phyloP scores from a whole-genome alignment of 2,113 vertebrate species.

The Erythrocercus mccallii region DNA sequence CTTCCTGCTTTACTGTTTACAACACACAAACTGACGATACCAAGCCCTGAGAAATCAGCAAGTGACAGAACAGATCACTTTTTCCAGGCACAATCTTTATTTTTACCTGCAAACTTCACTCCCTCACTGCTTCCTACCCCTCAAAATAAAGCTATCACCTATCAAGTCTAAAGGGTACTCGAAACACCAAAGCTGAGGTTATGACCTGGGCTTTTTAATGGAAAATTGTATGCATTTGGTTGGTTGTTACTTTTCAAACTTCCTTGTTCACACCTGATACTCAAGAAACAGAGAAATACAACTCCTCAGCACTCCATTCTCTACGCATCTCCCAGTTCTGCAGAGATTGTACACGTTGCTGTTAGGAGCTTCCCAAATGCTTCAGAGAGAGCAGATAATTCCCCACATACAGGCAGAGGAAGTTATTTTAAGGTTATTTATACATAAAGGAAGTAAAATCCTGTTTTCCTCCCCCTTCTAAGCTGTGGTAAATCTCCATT shows the following conservation, averaged over 20 bases:
- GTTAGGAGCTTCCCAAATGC: not conserved
- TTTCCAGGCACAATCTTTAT: not conserved
- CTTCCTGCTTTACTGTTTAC: not conserved
- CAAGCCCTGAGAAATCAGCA: not conserved
- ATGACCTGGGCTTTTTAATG: not conserved
- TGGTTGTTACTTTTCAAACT: not conserved
- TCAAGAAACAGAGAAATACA: not conserved
- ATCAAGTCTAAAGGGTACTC: not conserved
- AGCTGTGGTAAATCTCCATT: not conserved
- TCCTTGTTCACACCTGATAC: not conserved
- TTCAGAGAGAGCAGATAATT: not conserved
- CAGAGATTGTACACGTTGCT: not conserved
- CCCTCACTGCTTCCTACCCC: not conserved
- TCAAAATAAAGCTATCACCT: not conserved
- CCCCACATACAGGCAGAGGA: not conserved
- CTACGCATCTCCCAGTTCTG: not conserved
- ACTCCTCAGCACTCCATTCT: not conserved
- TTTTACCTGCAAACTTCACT: not conserved
- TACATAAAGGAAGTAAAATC: not conserved
- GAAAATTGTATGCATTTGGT: not conserved
- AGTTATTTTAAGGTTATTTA: not conserved
- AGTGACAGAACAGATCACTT: not conserved
- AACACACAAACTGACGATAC: not conserved
- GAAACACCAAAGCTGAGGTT: not conserved
- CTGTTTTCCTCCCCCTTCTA: not conserved